Evolutionary conservation across 2,113 vertebrate genomes (phyloP).

Genomic region (Galeopterus variegatus): DNA sequence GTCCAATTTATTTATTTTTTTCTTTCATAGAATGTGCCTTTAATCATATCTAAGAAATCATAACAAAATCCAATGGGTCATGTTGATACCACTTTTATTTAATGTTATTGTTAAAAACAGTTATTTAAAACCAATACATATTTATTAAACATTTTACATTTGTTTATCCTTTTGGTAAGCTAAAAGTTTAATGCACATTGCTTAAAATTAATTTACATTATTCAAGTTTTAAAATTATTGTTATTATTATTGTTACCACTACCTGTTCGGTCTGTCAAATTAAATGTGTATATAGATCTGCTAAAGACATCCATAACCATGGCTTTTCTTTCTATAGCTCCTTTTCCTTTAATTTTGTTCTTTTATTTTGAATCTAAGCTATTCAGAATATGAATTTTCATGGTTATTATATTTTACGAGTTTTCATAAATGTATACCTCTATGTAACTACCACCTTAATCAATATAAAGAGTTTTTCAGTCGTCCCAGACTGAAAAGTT

Average conservation of each 20-base stretch:
- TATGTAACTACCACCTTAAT: no score
- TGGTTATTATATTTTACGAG: neutral
- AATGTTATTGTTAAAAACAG: neutral
- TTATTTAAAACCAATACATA: neutral
- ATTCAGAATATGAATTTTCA: neutral
- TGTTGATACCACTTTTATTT: neutral
- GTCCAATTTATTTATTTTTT: neutral
- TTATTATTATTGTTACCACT: neutral
- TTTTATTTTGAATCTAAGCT: neutral
- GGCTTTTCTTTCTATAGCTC: neutral
- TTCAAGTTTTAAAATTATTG: neutral
- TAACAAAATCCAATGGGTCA: no score
- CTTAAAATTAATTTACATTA: neutral
- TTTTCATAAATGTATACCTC: neutral
- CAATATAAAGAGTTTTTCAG: neutral
- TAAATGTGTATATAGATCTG: neutral
- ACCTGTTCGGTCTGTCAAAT: neutral
- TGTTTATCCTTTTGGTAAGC: constrained; percentile 79
- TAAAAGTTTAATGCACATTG: neutral
- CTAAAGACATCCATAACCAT: neutral
- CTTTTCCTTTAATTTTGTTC: neutral
- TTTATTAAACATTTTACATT: neutral
- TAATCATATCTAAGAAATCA: no score
- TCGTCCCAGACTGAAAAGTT: neutral
- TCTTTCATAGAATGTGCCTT: neutral